These are phyloP conservation scores for Illadopsis cleaveri DNA, from an alignment of 2,113 vertebrate species.

Conservation along the genomic window DNA sequence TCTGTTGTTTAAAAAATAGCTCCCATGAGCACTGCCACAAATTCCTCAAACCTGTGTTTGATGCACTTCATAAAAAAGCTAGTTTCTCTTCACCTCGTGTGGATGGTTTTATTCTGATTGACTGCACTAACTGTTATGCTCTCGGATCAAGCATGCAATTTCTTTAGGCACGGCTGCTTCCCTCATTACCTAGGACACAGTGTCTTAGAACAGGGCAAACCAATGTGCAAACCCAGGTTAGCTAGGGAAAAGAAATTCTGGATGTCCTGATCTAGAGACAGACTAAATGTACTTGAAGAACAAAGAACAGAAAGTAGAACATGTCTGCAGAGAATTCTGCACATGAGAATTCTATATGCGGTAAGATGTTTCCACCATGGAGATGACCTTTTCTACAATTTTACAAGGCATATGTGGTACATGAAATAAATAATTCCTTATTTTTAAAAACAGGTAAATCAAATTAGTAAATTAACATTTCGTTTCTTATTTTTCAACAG, in stretches of 20 bases:
- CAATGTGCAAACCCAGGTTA: background rate
- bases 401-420: background rate
- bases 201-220: background rate
- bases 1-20: background rate
- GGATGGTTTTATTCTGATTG: background rate
- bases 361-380: background rate
- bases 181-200: background rate
- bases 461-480: background rate
- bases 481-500: background rate
- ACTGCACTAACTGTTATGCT: background rate
- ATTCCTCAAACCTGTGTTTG: background rate
- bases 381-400: background rate
- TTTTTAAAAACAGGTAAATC: background rate
- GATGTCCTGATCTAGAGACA: background rate
- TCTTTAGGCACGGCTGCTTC: background rate
- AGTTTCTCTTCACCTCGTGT: background rate
- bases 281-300: background rate
- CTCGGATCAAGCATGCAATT: background rate
- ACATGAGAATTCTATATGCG: background rate
- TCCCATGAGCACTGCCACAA: background rate
- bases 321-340: background rate
- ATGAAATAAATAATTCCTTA: background rate
- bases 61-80: background rate
- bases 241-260: background rate
- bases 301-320: background rate